A percentile compares a stretch with the other conserved stretches of the same genome.
These are phyloP conservation scores for Lysandra bellargus DNA, from an alignment of 2,888 invertebrate species.

Conservation along the genomic window DNA sequence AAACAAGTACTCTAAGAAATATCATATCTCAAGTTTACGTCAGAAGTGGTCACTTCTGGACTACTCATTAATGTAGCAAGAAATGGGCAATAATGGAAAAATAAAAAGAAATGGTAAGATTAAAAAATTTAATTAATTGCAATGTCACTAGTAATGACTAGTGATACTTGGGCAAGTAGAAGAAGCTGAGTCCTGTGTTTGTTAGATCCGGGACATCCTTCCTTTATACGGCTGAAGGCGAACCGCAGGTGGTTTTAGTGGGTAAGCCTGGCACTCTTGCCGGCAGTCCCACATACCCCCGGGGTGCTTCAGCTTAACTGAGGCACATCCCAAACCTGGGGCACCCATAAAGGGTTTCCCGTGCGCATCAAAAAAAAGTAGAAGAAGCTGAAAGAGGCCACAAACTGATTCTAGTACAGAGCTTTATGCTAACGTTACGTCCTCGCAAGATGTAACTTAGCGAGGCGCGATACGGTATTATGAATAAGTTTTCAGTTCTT, in stretches of 20 bases:
- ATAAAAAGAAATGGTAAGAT: too few species aligned
- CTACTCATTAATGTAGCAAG: not conserved
- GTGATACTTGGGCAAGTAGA: not conserved
- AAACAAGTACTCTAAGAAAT: not conserved
- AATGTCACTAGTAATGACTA: not conserved
- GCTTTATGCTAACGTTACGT: not conserved
- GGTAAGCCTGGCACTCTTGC: too few species aligned
- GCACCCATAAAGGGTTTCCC: too few species aligned
- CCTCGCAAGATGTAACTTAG: not conserved
- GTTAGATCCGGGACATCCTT: too few species aligned
- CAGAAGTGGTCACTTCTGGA: not conserved
- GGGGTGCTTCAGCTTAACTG: too few species aligned
- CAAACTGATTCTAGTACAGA: not conserved
- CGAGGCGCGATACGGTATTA: not conserved
- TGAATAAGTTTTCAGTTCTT: constrained; percentile 8
- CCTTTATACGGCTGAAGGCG: too few species aligned
- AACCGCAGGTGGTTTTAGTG: too few species aligned
- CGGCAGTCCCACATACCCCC: too few species aligned
- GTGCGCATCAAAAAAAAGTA: not conserved
- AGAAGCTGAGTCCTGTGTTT: not conserved
- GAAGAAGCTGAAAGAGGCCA: not conserved
- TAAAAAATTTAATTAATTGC: not conserved
- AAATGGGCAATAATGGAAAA: too few species aligned
- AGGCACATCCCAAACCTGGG: too few species aligned
- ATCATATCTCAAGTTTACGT: not conserved